Percentiles rank a stretch among this genome's conserved stretches.
Evolutionary conservation across 2,113 vertebrate genomes (phyloP).

Genomic region (Upupa epops): DNA sequence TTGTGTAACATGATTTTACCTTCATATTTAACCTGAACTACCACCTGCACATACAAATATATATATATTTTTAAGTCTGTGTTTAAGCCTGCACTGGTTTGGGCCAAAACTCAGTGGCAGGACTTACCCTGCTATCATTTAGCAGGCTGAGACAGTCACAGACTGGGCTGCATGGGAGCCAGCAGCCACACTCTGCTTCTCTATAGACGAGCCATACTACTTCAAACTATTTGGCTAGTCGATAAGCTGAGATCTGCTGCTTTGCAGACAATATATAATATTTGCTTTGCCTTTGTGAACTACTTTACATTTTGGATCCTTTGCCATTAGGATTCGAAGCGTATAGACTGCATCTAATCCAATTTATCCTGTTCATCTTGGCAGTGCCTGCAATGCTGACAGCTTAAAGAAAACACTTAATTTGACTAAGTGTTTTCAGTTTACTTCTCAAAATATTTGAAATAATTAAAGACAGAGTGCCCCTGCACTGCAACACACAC

Average conservation of each 20-base stretch:
- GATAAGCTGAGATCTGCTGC: constrained; percentile 40
- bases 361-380: constrained; percentile 61
- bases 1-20: background rate
- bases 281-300: constrained; percentile 47
- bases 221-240: constrained; percentile 42
- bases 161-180: background rate
- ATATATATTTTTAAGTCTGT: background rate
- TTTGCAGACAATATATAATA: constrained; percentile 33
- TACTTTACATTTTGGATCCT: constrained; percentile 51
- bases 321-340: constrained; percentile 44
- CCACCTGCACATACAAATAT: background rate
- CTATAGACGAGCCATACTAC: constrained; percentile 28
- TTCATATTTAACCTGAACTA: background rate
- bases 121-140: background rate
- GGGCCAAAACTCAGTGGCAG: background rate
- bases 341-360: constrained; percentile 64
- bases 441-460: constrained; percentile 65
- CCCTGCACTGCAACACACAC: background rate
- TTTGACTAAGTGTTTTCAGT: constrained; percentile 66
- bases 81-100: background rate
- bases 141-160: background rate
- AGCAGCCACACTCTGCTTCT: background rate
- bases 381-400: constrained; percentile 48
- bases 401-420: constrained; percentile 69
- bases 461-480: constrained; percentile 40